Base-by-base conservation (phyloP, 2,888 invertebrate species). In the Sarcophaga rosellei region DNA sequence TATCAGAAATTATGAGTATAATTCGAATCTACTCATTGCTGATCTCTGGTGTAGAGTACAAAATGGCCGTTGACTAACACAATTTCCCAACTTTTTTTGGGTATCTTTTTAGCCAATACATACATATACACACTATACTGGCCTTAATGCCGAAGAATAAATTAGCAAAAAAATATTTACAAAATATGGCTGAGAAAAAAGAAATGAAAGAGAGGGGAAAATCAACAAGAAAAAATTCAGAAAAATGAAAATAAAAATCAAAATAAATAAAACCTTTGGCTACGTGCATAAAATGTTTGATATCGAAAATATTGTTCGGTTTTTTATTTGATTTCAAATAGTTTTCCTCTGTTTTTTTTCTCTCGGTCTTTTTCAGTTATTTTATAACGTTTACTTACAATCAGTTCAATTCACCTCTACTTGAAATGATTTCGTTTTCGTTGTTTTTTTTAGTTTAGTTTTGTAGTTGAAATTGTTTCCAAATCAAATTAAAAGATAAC, bases 401-500 rank as follows among this genome's bases (percentile, higher is more conserved):
- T 72, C 59, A 59, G 70, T 76, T 72, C 47, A 77, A 77, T 76
- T 70, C 57, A 76, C 78, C 81, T 79, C 81, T 35, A 66, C 45
- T 81, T 76, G 63, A 57, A 53, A 70, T 57, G 62, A 8, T 75
- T 57, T 68, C 62, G 21, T n/a, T 61, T 61, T 57, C 1, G 35
- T 20, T 20, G 2, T 45, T n/a, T 35, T 35, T 65, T 6, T 45
- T 73, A 10, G 57, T 35, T 45, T 10, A 65, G 53, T 73, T 25
- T 20, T 69, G 20, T 45, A 57, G 66, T 44, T 74, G 70, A 84
- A 86, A 86, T 81, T 84, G 77, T 84, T 85, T 85, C 70, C 72
- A 85, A 87, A 87, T 85, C 87, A 85, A 87, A 87, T 87, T 87
- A 87, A 87, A 87, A 87, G 87, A 87, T 87, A 87, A 85, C 85